These are phyloP conservation scores for Ennomos fuscantarius DNA, from an alignment of 2,888 invertebrate species.

Conservation along the genomic window DNA sequence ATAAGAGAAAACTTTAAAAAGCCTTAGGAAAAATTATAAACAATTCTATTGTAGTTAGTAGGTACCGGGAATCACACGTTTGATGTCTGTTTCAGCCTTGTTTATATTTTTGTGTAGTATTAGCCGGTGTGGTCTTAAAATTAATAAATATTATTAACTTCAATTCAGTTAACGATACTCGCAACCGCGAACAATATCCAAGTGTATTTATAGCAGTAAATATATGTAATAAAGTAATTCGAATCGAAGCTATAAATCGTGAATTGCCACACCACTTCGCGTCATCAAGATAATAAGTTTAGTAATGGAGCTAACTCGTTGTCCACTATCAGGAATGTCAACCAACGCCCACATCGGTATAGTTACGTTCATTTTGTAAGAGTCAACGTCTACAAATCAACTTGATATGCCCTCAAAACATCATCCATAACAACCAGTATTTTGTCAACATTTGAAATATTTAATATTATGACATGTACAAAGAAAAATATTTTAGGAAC, in stretches of 20 bases:
- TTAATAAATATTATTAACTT: neutral
- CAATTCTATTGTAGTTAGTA: too few species aligned
- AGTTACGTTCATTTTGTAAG: constrained; percentile 38
- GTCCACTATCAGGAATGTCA: constrained; percentile 40
- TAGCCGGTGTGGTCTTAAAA: neutral
- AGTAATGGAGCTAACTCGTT: constrained; percentile 11
- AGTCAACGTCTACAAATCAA: constrained; percentile 40
- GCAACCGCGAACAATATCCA: too few species aligned
- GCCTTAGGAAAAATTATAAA: too few species aligned
- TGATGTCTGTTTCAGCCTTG: too few species aligned
- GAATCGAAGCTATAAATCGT: constrained; percentile 19
- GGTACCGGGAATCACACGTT: too few species aligned
- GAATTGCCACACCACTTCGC: constrained; percentile 19
- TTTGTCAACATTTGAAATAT: constrained; percentile 34
- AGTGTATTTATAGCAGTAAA: too few species aligned
- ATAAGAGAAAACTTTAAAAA: too few species aligned
- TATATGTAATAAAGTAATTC: constrained; percentile 14
- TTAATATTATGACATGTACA: neutral
- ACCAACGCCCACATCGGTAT: constrained; percentile 45
- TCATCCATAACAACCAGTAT: constrained; percentile 30
- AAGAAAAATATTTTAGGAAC: too few species aligned
- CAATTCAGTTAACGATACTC: neutral
- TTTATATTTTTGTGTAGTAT: too few species aligned
- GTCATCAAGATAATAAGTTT: constrained; percentile 18
- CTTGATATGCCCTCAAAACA: constrained; percentile 44